A percentile compares a stretch with the other conserved stretches of the same genome.
Conservation (phyloP, 2,888 invertebrate species). For the Ischnus inquisitorius region DNA sequence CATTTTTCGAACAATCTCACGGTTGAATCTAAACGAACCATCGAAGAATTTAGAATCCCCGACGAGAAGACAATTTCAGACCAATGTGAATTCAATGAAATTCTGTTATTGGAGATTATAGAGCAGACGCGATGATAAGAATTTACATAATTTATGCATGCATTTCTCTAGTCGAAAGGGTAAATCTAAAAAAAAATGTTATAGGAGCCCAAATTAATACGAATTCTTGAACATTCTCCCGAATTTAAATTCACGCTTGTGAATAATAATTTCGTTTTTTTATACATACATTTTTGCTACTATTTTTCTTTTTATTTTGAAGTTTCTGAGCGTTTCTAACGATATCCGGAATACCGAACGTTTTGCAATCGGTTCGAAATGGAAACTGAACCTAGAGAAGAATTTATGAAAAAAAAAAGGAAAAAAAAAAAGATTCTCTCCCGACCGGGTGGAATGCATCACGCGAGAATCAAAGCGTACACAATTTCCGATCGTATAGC, state of each 20-base stretch:
- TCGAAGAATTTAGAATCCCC: neutral
- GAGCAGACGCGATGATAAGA: neutral
- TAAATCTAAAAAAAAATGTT: neutral
- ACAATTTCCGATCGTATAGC: conserved; percentile 50
- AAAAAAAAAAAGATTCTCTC: neutral
- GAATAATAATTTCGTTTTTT: too few species aligned
- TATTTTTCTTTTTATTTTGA: too few species aligned
- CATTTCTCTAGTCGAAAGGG: neutral
- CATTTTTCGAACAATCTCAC: neutral
- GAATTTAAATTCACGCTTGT: too few species aligned
- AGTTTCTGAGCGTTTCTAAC: too few species aligned
- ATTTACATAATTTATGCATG: neutral
- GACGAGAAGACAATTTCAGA: neutral
- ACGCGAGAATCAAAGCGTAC: conserved; percentile 23
- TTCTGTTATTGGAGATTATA: neutral
- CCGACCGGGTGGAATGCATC: conserved; percentile 24
- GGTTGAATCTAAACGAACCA: neutral
- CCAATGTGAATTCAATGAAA: neutral
- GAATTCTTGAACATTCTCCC: too few species aligned
- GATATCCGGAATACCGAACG: neutral
- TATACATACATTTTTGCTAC: too few species aligned
- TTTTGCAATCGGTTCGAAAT: neutral
- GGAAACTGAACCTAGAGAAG: conserved; percentile 15
- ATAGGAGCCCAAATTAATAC: too few species aligned
- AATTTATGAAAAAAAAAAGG: neutral